Conservation (phyloP, 92 coral and sea anemone species). For the Diadumene lineata region DNA sequence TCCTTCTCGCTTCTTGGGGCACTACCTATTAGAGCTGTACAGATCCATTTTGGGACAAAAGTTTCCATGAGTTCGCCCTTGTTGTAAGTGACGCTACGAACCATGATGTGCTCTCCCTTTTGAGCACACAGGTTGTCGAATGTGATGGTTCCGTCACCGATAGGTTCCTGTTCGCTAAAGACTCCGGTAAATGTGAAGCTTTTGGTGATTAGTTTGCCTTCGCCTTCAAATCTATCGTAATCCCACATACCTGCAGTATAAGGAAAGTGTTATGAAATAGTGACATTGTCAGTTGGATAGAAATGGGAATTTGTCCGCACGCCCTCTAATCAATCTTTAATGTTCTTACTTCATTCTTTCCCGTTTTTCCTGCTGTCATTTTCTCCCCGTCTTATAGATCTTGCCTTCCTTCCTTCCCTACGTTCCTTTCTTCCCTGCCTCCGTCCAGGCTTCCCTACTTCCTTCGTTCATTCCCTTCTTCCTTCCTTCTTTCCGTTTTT, state of each 20-base stretch:
- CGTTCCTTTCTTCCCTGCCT: background rate
- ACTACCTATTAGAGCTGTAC: conserved; percentile 36
- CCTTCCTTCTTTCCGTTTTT: background rate
- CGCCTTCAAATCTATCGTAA: conserved; percentile 65
- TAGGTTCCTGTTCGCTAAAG: conserved; percentile 63
- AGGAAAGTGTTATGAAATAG: no score
- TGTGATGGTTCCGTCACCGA: conserved; percentile 64
- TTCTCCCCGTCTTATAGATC: background rate
- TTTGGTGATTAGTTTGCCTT: conserved; percentile 49
- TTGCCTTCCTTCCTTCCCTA: background rate
- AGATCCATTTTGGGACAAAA: conserved; percentile 62
- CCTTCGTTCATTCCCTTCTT: background rate
- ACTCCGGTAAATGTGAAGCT: conserved; percentile 52
- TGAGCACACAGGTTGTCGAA: conserved; percentile 73
- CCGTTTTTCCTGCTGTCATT: background rate
- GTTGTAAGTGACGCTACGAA: conserved; percentile 12
- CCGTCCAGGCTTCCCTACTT: background rate
- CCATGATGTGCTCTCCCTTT: conserved; percentile 61
- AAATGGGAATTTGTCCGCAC: background rate
- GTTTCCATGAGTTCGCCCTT: conserved; percentile 32
- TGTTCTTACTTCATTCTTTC: background rate
- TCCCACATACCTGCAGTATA: conserved; percentile 84
- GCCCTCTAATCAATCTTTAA: no score
- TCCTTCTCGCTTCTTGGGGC: conserved; percentile 5
- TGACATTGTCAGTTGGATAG: no score